Evolutionary conservation across 2,797 vertebrate species (phyloP), one percentile per base, ranked within the genome.

Genomic region (Sitta carolinensis): DNA sequence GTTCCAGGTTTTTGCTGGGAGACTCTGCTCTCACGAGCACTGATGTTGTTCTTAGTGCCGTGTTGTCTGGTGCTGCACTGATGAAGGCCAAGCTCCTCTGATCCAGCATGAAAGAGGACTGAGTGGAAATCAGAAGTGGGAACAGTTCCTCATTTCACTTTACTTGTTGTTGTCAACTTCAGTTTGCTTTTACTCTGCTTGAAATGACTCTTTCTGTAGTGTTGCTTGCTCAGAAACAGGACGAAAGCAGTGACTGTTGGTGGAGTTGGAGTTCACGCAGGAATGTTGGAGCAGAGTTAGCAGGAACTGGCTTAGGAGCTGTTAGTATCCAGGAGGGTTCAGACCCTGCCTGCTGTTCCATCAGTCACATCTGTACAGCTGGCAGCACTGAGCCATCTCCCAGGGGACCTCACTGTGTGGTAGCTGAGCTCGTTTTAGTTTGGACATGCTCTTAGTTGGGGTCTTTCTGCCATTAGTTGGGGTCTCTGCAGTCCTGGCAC

Each of bases 111-210:
- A 95, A 93, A 82, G 81, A 84, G 11, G 42, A 47, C 81, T 85
- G 90, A 87, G 72, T 90, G 68, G 68, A 59, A 94, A 92, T 94
- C 88, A 92, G 82, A 94, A 96, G 68, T 61, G 77, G 84, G 64
- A 93, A 87, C 67, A 80, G 74, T 92, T 91, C 83, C 52, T 95
- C 61, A 63, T 94, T 94, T 90, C 72, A 8, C 27, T 92, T 66
- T 22, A 40, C 10, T 67, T 96, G 91, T 87, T 84, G 27, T 90
- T 96, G 90, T 93, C 80, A 76, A 57, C 23, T 84, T 82, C 57
- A 92, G 38, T 73, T 92, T 90, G 67, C 29, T n/a, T 82, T 91
- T 57, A 57, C 87, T 20, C 15, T 82, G 9, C 34, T 74, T 87
- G 72, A 90, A 84, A 82, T 77, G 52, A 10, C 59, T 84, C 55